Evolutionary conservation across 53 echinoderm and acorn worm genomes (phyloP).

Genomic region (Astropecten irregularis): DNA sequence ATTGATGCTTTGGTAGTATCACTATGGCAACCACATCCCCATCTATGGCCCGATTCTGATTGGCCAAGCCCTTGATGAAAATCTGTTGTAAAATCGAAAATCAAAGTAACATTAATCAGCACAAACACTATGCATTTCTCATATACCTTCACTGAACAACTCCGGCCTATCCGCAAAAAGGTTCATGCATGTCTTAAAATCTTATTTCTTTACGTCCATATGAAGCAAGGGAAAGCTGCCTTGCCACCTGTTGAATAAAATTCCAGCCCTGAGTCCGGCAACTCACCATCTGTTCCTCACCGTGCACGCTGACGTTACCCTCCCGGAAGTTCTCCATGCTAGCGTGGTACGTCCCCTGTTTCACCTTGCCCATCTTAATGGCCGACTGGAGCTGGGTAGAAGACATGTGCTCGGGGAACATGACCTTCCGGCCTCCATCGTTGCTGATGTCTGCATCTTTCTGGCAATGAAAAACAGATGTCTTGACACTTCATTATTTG

Average conservation of each 20-base stretch:
- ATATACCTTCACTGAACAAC: neutral
- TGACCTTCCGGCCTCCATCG: conserved; percentile 69
- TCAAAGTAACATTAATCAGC: neutral
- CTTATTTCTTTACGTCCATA: no score
- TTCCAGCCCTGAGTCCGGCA: no score
- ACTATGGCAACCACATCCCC: conserved; percentile 92
- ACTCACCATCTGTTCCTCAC: conserved; percentile 89
- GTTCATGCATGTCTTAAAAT: no score
- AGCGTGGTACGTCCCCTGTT: conserved; percentile 86
- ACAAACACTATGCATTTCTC: neutral
- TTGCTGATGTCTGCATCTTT: conserved; percentile 77
- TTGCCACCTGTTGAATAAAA: no score
- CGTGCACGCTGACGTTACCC: conserved; percentile 75
- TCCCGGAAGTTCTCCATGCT: conserved; percentile 97
- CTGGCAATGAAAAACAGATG: conserved; percentile 21
- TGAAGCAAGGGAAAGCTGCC: no score
- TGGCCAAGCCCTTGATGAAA: conserved; percentile 90
- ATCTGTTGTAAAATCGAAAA: conserved; percentile 53
- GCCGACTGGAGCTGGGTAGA: conserved; percentile 71
- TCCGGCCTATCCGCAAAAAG: no score
- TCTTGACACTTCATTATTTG: neutral
- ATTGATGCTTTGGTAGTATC: conserved; percentile 80
- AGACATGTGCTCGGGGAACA: conserved; percentile 86
- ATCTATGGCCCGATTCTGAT: conserved; percentile 83
- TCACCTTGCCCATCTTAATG: conserved; percentile 71